Base-by-base conservation (phyloP, 2,888 invertebrate species). In the Callinectes sapidus region DNA sequence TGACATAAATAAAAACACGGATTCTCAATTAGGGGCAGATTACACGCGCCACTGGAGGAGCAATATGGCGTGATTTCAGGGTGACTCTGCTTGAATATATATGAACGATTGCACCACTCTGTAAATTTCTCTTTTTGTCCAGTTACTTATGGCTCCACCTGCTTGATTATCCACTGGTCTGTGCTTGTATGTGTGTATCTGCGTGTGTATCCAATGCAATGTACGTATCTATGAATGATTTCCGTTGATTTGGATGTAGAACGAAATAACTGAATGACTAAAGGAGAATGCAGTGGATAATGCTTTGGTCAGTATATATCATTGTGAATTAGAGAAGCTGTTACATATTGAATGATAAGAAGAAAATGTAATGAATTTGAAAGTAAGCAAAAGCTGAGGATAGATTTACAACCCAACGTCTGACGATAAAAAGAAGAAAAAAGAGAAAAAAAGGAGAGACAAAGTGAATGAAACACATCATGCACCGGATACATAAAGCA, bases 1-100 rank as follows among this genome's bases (percentile, higher is more conserved):
- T 8, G 81, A 81, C 81, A 14, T 81, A 35, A 81, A 81, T 35
- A 81, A 81, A 81, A 81, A 14, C 32, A 81, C 35, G 10, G 81
- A 81, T 81, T 81, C 81, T 81, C 81, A 14, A 35, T 81, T 81
- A 81, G 35, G 81, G 35, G 35, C 81, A 35, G 35, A 81, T 81
- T 35, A 81, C 81, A 81, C 16, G 81, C 81, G 14, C 35, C 81
- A 81, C 2, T 32, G 81, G 35, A 35, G 8, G 81, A 23, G n/a
- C 28, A 71, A 81, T 32, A 35, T 6, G 35, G 81, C 81, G 35
- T 81, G 81, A 81, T 32, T 14, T 14, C 32, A 32, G 81, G 81
- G 71, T 81, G 16, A 81, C 81, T 81, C 32, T 32, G 71, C 81
- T 14, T 32, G 81, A 81, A 81, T 81, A 35, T 81, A 16, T 35